Base-by-base conservation (phyloP, 2,113 vertebrate genomes). In the Columba janthina region DNA sequence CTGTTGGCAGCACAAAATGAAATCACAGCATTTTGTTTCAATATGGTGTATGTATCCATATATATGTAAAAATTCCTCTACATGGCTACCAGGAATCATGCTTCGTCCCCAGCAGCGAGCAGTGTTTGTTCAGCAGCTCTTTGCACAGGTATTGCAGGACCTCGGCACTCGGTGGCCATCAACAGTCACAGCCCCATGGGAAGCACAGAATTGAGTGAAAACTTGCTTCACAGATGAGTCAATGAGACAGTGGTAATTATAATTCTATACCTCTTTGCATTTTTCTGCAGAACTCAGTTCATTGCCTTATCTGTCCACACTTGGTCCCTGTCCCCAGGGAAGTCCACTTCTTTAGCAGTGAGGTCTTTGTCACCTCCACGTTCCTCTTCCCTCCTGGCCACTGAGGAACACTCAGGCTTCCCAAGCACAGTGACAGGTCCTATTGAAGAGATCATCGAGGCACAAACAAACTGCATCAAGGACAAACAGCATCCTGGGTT, bases 191-290 rank as follows among this genome's bases (percentile, higher is more conserved):
- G 70, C 76, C 34, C 21, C 73, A 75, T 0, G 1, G 34, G 44
- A 83, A 78, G 51, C 73, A 83, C 11, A 75, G 48, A 3, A 8
- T 60, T 1, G 0, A 95, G 53, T 78, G 75, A 96, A 75, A 92
- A 69, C 85, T 77, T 78, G 69, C 90, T 90, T 87, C 90, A 32
- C 57, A 89, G 88, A 93, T 95, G 85, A 96, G 76, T 94, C 95
- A 92, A 44, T 91, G 88, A 90, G 72, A 74, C 0, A 9, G 40
- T 77, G 76, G 40, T 74, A 86, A 89, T 81, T 77, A 17, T 16
- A 84, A 86, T 36, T 36, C 22, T 67, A 38, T 3, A 75, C 1
- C 11, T 85, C 82, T 60, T 44, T 9, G n/a, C 3, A 4, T 69
- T 90, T 36, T 92, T 69, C 73, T 71, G 57, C 50, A 94, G 79